Conservation (phyloP, 2,888 invertebrate genomes). For the Tetheella fluctuosa region DNA sequence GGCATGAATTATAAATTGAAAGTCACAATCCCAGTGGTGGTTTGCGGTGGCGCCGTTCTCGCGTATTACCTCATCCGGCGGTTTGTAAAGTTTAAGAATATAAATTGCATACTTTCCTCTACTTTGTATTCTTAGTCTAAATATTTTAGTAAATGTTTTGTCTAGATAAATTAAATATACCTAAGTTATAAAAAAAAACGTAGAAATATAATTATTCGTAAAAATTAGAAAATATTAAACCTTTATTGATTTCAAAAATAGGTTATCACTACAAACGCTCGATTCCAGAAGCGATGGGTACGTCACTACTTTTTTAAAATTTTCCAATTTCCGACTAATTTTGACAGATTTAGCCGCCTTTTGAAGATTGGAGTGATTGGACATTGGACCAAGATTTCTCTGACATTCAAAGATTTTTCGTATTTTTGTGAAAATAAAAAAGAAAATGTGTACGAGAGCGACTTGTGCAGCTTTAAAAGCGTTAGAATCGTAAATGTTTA, state of each 20-base stretch:
- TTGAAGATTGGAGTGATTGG: no score
- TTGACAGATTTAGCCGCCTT: constrained; percentile 33
- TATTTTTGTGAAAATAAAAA: constrained; percentile 23
- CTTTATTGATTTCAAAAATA: constrained; percentile 36
- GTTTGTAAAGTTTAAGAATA: constrained; percentile 64
- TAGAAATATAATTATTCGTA: no score
- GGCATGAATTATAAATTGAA: constrained; percentile 80
- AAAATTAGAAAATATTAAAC: constrained; percentile 18
- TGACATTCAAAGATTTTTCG: constrained; percentile 14
- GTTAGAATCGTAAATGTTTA: constrained; percentile 59
- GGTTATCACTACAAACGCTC: constrained; percentile 44
- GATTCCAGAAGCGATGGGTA: constrained; percentile 53
- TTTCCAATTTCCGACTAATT: constrained; percentile 13
- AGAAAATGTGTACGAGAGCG: constrained; percentile 76
- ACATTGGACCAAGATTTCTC: no score
- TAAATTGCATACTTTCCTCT: constrained; percentile 13
- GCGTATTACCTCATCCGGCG: constrained; percentile 83
- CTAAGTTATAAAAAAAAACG: no score
- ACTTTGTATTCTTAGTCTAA: no score
- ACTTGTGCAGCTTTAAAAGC: constrained; percentile 79
- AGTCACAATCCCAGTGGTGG: constrained; percentile 78
- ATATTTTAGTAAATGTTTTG: no score
- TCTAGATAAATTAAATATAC: no score
- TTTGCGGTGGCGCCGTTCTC: constrained; percentile 81
- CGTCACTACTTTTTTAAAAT: constrained; percentile 59